Base-by-base conservation (phyloP, 2,797 vertebrate genomes). In the Coilia nasus region DNA sequence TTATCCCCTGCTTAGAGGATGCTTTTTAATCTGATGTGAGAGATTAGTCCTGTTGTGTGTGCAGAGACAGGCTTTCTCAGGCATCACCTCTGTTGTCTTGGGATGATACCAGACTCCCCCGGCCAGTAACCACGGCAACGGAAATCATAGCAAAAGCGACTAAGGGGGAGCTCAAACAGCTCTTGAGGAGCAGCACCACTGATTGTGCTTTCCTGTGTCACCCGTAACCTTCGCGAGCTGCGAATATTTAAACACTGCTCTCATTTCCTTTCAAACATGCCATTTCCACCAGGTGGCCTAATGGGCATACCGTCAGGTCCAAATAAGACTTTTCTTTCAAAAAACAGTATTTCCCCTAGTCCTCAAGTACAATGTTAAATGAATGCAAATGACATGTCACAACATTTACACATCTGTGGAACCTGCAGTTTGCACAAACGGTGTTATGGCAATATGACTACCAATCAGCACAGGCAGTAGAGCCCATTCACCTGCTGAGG, bases 401-500 rank as follows among this genome's bases (percentile, higher is more conserved):
- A 21, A 78, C 31, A 78, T 78, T 78, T 78, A 41, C n/a, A 6
- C n/a, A 10, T 78, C 71, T 41, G 5, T 78, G 15, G 31, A 78
- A 7, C 78, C 56, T 47, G 23, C 46, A 75, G 84, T 56, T 41
- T 17, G 44, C 35, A 78, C 17, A 31, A 44, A 41, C 64, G 7
- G 67, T 7, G 31, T 75, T 19, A 14, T 9, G 3, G 17, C 25
- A n/a, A n/a, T n/a, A n/a, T 71, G 10, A 25, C 35, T 31, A 6
- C 31, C 71, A 44, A 17, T 44, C 71, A 41, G 35, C 7, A 19
- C 31, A 44, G 31, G 35, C 71, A 21, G 31, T 21, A 44, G 67
- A 60, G 23, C 64, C 15, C 6, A 57, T 28, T 85, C 59, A 59
- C 83, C 83, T 87, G 81, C 84, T 23, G n/a, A 54, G 50, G 12